Conservation (phyloP, 2,797 vertebrate species). For the Garrulus glandarius region DNA sequence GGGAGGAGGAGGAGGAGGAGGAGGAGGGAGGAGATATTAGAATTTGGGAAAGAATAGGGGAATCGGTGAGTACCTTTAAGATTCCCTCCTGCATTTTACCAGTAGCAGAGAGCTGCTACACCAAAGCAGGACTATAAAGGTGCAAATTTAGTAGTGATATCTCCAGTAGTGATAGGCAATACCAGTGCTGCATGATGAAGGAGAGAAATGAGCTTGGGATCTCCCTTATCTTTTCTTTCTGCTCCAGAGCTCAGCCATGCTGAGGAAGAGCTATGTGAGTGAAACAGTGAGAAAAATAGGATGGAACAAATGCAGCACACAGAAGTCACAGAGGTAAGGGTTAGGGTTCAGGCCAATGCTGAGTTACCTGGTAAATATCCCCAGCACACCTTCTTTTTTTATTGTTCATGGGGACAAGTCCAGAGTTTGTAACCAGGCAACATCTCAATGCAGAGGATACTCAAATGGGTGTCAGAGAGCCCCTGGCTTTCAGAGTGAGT, state of each 20-base stretch:
- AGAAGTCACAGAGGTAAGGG: neutral
- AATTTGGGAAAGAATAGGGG: neutral
- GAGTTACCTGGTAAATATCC: neutral
- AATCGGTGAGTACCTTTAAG: neutral
- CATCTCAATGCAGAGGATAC: neutral
- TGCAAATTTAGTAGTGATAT: no score
- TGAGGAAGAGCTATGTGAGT: neutral
- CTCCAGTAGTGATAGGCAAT: neutral
- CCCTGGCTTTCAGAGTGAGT: neutral
- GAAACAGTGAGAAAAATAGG: neutral
- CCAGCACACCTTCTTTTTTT: neutral
- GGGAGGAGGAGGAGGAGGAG: neutral
- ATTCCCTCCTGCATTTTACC: neutral
- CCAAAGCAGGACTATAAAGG: no score
- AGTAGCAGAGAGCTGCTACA: no score
- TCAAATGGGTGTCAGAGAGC: neutral
- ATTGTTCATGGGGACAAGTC: neutral
- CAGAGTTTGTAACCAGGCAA: no score
- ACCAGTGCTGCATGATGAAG: neutral
- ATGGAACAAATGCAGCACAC: neutral
- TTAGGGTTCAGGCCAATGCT: neutral
- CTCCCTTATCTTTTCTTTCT: neutral
- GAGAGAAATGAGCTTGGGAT: neutral
- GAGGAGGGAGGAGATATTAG: neutral
- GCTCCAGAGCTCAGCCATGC: neutral